Conservation (phyloP, 2,797 vertebrate species). For the Amblyraja radiata region DNA sequence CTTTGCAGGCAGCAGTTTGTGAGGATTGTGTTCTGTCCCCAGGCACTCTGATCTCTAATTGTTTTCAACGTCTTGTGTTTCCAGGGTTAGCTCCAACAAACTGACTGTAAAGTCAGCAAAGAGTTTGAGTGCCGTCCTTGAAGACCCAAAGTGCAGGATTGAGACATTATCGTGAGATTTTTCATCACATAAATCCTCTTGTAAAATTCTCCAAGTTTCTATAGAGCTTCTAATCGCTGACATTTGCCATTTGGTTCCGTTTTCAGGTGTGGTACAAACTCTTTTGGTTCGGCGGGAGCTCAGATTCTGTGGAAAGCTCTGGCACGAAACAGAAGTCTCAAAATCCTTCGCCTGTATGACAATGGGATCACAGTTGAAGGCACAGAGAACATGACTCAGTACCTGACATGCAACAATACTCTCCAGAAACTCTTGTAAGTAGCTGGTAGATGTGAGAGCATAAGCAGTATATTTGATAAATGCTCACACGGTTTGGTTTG, state of each 20-base stretch:
- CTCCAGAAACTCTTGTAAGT: constrained; percentile 40
- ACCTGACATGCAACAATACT: constrained; percentile 29
- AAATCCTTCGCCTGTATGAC: constrained; percentile 35
- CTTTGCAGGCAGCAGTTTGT: background rate
- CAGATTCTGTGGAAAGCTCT: constrained; percentile 39
- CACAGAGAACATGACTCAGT: background rate
- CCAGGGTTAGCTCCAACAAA: constrained; percentile 40
- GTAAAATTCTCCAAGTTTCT: background rate
- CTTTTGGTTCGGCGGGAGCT: constrained; percentile 31
- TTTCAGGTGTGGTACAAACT: constrained; percentile 39
- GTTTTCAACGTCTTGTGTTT: background rate
- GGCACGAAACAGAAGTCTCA: constrained; percentile 35
- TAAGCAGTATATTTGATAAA: too few species aligned
- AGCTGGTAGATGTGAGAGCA: background rate
- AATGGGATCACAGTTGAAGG: constrained; percentile 39
- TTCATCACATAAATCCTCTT: background rate
- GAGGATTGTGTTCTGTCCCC: background rate
- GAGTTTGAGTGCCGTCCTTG: constrained; percentile 15
- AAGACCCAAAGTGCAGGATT: constrained; percentile 32
- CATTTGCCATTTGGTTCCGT: background rate
- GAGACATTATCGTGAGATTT: constrained; percentile 39
- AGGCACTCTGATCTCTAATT: background rate
- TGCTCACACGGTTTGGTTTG: too few species aligned
- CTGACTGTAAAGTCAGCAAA: constrained; percentile 35
- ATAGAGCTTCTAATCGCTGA: background rate